Percentiles rank a stretch among this genome's conserved stretches.
Evolutionary conservation across 2,888 invertebrate genomes (phyloP).

Genomic region (Eristalis pertinax): DNA sequence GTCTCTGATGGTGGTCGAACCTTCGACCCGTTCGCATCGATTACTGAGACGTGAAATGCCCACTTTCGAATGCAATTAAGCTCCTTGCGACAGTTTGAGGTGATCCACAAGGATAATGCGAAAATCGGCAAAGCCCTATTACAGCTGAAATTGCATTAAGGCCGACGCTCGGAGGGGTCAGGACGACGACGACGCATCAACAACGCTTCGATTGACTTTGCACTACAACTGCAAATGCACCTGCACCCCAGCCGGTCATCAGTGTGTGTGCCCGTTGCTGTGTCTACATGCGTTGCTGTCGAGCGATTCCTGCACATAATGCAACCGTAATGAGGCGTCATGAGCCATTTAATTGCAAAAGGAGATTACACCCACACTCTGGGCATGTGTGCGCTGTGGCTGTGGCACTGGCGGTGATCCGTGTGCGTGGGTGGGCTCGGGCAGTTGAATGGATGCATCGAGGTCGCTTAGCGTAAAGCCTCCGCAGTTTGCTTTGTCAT

Average conservation of each 20-base stretch:
- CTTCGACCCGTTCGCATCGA: constrained; percentile 34
- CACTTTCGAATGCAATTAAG: constrained; percentile 67
- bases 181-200: constrained; percentile 13
- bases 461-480: constrained; percentile 30
- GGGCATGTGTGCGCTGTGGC: background rate
- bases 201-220: constrained; percentile 66
- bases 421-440: background rate
- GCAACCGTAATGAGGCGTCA: constrained; percentile 71
- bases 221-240: constrained; percentile 13
- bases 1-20: constrained; percentile 55
- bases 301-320: constrained; percentile 59
- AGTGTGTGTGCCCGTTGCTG: background rate
- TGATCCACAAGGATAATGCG: constrained; percentile 53
- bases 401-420: background rate
- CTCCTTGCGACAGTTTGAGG: constrained; percentile 46
- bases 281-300: constrained; percentile 6
- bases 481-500: constrained; percentile 55
- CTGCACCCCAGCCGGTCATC: background rate
- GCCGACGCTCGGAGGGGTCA: background rate
- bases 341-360: constrained; percentile 71
- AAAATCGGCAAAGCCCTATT: constrained; percentile 59
- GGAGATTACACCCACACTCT: constrained; percentile 50
- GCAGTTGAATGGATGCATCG: background rate
- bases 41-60: constrained; percentile 60
- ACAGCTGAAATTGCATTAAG: constrained; percentile 65